Percentiles rank a stretch among this genome's conserved stretches.
Conservation (phyloP, 1,140 invertebrate species). For the Dendrolimus punctatus region DNA sequence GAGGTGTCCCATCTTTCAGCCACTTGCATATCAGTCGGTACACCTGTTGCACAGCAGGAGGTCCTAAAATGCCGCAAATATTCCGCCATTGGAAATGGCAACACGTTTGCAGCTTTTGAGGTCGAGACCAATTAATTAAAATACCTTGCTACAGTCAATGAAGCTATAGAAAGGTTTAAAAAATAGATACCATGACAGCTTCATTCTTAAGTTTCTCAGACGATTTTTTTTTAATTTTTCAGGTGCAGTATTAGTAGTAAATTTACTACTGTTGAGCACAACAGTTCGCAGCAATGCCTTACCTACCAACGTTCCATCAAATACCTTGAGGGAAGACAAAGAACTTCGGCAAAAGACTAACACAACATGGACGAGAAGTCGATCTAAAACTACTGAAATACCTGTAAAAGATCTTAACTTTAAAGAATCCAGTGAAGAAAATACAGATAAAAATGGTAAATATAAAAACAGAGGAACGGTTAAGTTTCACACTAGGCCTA, state of each 20-base stretch:
- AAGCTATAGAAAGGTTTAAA: too few relatives aligned
- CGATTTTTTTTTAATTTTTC: constrained; percentile 21
- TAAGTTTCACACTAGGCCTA: constrained; percentile 44
- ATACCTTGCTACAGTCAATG: too few relatives aligned
- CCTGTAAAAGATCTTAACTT: constrained; percentile 54
- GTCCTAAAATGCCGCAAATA: too few relatives aligned
- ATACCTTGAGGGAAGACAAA: constrained; percentile 32
- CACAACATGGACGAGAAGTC: constrained; percentile 28
- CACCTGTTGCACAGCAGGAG: too few relatives aligned
- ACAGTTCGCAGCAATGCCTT: constrained; percentile 34
- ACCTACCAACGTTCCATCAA: constrained; percentile 36
- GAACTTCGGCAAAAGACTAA: constrained; percentile 30
- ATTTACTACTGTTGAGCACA: constrained; percentile 53
- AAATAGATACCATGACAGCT: too few relatives aligned
- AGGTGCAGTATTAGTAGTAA: constrained; percentile 62
- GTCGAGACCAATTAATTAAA: too few relatives aligned
- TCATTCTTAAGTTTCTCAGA: too few relatives aligned
- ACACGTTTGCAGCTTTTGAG: too few relatives aligned
- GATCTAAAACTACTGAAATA: constrained; percentile 40
- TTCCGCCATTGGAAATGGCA: too few relatives aligned
- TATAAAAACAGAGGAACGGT: constrained; percentile 62
- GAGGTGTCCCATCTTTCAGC: too few relatives aligned
- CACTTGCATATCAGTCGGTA: too few relatives aligned
- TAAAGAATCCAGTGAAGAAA: constrained; percentile 51
- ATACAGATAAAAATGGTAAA: constrained; percentile 60